Evolutionary conservation across 1,140 invertebrate species (phyloP), one percentile per base, ranked within the genome.

Genomic region (Drosophila subobscura): DNA sequence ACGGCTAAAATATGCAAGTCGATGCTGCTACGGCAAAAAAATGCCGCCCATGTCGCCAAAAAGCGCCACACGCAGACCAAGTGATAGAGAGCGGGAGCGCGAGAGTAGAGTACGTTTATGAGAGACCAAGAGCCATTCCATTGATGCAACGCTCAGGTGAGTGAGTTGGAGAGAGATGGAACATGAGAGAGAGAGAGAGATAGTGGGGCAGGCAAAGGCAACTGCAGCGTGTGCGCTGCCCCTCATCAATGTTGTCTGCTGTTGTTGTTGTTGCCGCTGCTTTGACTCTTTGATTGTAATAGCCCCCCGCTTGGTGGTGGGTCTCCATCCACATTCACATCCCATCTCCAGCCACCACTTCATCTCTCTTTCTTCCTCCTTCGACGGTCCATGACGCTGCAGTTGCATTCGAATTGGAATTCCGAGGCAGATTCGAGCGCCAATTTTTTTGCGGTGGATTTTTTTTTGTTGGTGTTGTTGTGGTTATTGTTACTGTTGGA

Each of bases 1-100:
- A 77, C 76, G 77, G 72, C 63, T 81, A 70, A 81, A 81, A 83
- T 84, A 84, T 84, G 79, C 77, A 72, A 64, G 76, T 64, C 60
- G 68, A 74, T 72, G 74, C 67, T 65, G 72, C 70, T 56, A 74
- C 55, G 70, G 56, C 55, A 77, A 80, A 81, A 79, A 70, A 70
- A 70, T 81, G 70, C 81, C 81, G 81, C 81, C 83, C 81, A 86
- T 88, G 81, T 86, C 78, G 81, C 81, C 74, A 86, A 86, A 85
- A 88, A 65, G 66, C 70, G 64, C 83, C 81, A 86, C 81, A 85
- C 80, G 61, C 81, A 85, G 79, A 65, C 51, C 52, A 65, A 79
- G 58, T 33, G 57, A 53, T 56, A 54, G 67, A 59, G 63, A 20
- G 44, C 52, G 14, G 47, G 40, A 60, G 54, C 64, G 41, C 41